Base-by-base conservation (phyloP, 2,113 vertebrate species). In the Mionectes macconnelli region DNA sequence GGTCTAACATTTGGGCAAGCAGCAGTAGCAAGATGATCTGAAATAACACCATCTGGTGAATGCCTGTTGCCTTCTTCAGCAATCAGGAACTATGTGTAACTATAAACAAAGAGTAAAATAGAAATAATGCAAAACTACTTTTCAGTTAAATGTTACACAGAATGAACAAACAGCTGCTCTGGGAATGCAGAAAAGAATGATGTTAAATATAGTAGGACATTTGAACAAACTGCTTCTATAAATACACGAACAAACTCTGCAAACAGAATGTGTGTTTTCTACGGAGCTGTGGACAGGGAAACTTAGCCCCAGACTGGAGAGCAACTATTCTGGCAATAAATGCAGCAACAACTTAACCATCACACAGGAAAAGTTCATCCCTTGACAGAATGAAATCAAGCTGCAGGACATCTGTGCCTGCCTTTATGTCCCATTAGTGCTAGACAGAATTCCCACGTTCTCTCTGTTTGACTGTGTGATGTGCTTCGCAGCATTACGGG, bases 41-140 rank as follows among this genome's bases (percentile, higher is more conserved):
- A 77, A 94, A 57, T 72, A 75, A 84, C 89, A 84, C 89, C 93
- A 91, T 92, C 89, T 94, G 96, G 52, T 89, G 73, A 92, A 74
- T 9, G 69, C 87, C 62, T 24, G 20, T 39, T 92, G 78, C 76
- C 73, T 75, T 87, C 92, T 39, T 62, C 83, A 81, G 83, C 77
- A 40, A 16, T 70, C 69, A 40, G 59, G 87, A 90, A 52, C 73
- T 84, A 49, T 56, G 79, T 75, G 72, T 87, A 92, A 89, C 89
- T 78, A 84, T 78, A 89, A 96, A 89, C 88, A 87, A 75, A 69
- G 76, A 87, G 84, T 81, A 91, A 89, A 93, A 92, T 3, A 88
- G 83, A 94, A 94, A 91, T 75, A 59, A 81, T 28, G 56, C 42
- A 90, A 91, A 95, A 89, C 64, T 86, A 30, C 73, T 73, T 92